Base-by-base conservation (phyloP, 35 echinoderm and acorn worm species). In the Nesometra sesokonis region DNA sequence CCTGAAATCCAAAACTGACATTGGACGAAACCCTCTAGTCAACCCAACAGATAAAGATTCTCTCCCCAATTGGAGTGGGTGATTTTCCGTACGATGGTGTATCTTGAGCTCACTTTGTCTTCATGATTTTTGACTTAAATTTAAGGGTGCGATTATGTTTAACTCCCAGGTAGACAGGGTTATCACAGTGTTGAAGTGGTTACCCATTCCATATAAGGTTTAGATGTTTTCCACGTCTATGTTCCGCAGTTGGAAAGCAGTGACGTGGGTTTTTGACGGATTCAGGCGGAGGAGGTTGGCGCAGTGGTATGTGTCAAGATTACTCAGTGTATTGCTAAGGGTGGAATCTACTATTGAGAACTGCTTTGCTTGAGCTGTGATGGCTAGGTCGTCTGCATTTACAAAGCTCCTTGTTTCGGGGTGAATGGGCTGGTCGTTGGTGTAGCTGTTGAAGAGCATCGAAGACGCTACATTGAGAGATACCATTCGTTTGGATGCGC, bases 191-290 rank as follows among this genome's bases (percentile, higher is more conserved):
- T 4, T 4, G 4, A 4, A 43, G 77, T 78, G 23, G 23, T 3
- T 5, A 7, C 15, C 39, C 39, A 43, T 4, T 7, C 39, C 39
- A 43, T 4, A 9, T 78, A 5, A 78, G 76, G 3, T 90, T 32
- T 19, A 35, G 43, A 37, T 80, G 77, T n/a, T 79, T 67, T 34
- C 31, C 84, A 30, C 86, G 34, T 30, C 67, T n/a, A 40, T 91
- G n/a, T 91, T 23, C n/a, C 81, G 7, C 33, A 91, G 89, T 31
- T 91, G 89, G 84, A 91, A 91, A 8, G 84, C 37, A 38, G 52
- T 32, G 1, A 86, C 84, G 39, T 91, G 89, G 46, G 84, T 86
- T 37, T 91, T 91, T 76, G 89, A 80, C 39, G 89, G 89, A 36
- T 91, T 91, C 30, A 80, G 79, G 29, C 80, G 82, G 23, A 89